Conservation (phyloP, 2,113 vertebrate species). For the Narcine bancroftii region DNA sequence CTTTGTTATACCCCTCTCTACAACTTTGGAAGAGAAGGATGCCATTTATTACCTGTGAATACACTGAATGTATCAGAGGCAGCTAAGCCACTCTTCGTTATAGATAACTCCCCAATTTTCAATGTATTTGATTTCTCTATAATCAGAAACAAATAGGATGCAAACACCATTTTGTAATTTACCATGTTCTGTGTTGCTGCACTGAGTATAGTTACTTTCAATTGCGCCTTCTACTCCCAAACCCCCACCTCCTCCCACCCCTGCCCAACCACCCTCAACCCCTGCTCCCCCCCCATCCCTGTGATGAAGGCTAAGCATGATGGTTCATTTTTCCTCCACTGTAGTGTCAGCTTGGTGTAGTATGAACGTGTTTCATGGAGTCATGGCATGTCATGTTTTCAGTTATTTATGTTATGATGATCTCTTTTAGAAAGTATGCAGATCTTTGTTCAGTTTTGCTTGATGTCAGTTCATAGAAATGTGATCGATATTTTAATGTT, state of each 20-base stretch:
- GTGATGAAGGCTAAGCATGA: not conserved
- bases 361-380: not conserved
- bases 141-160: not conserved
- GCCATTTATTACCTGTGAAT: not conserved
- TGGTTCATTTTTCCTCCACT: not conserved
- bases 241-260: too few species aligned
- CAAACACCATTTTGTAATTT: not conserved
- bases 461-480: not conserved
- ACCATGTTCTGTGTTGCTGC: not conserved
- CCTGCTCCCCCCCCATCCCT: too few species aligned
- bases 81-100: not conserved
- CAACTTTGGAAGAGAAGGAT: not conserved
- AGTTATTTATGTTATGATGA: not conserved
- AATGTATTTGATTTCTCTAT: not conserved
- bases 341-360: not conserved
- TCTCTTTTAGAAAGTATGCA: not conserved
- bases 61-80: not conserved
- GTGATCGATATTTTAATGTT: not conserved
- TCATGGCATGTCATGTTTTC: not conserved
- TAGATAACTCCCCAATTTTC: not conserved
- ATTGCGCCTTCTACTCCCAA: too few species aligned
- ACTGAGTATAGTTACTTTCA: not conserved
- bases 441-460: not conserved
- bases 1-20: too few species aligned
- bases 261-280: too few species aligned